Conservation (phyloP, 2,888 invertebrate species). For the Diaprepes abbreviatus region DNA sequence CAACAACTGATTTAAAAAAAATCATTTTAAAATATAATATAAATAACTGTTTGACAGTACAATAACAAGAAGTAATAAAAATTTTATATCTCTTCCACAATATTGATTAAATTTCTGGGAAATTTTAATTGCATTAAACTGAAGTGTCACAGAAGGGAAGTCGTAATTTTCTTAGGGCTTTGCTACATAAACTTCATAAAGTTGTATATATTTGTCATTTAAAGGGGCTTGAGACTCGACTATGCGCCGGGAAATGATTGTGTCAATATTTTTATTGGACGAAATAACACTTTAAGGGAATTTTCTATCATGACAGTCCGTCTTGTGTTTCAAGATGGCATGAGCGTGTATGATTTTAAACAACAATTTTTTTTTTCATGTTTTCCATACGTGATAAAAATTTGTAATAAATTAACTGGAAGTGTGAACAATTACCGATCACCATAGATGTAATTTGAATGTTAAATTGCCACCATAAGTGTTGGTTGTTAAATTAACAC, state of each 20-base stretch:
- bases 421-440: too few relatives aligned
- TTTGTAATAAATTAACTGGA: too few relatives aligned
- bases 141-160: constrained; percentile 32
- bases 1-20: too few relatives aligned
- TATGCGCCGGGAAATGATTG: constrained; percentile 31
- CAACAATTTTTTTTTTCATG: too few relatives aligned
- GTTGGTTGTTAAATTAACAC: too few relatives aligned
- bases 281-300: constrained; percentile 38
- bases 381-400: too few relatives aligned
- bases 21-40: too few relatives aligned
- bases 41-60: neutral
- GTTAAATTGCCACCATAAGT: too few relatives aligned
- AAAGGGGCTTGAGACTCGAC: constrained; percentile 28
- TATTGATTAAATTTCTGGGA: constrained; percentile 30
- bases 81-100: constrained; percentile 6
- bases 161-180: constrained; percentile 38
- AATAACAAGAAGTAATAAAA: constrained; percentile 4
- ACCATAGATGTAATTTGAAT: too few relatives aligned
- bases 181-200: constrained; percentile 38
- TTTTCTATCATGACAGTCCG: constrained; percentile 39
- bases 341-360: constrained; percentile 4
- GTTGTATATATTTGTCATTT: constrained; percentile 42
- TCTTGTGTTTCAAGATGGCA: constrained; percentile 23
- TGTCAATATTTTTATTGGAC: constrained; percentile 46
- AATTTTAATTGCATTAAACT: constrained; percentile 40